Conservation (phyloP, 2,888 invertebrate genomes). For the Entomobrya proxima region DNA sequence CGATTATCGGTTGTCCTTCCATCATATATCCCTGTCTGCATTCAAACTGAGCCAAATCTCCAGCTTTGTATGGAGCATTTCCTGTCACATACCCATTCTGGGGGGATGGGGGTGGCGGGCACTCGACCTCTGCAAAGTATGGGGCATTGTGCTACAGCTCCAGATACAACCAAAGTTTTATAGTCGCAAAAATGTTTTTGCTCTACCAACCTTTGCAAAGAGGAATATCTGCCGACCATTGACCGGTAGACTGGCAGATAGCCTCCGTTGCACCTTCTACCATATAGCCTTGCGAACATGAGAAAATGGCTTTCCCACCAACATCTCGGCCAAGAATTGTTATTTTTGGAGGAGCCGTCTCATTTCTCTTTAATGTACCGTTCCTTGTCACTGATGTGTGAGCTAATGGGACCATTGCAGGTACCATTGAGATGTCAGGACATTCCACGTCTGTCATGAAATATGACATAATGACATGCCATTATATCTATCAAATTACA, state of each 20-base stretch:
- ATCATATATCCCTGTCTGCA: conserved; percentile 92
- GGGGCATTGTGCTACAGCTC: conserved; percentile 24
- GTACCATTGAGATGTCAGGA: conserved; percentile 73
- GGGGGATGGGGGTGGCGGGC: conserved; percentile 85
- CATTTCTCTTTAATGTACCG: conserved; percentile 78
- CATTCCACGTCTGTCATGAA: conserved; percentile 74
- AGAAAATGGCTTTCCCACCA: conserved; percentile 88
- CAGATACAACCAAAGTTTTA: not conserved
- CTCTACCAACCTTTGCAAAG: conserved; percentile 83
- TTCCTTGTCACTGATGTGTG: conserved; percentile 63
- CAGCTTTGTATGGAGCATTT: conserved; percentile 87
- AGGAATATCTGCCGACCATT: conserved; percentile 88
- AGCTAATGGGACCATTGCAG: conserved; percentile 71
- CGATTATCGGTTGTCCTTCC: conserved; percentile 91
- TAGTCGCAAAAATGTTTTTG: not conserved
- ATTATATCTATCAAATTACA: too few species aligned
- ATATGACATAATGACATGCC: too few species aligned
- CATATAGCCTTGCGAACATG: conserved; percentile 87
- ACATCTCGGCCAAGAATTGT: conserved; percentile 87
- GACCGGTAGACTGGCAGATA: conserved; percentile 79
- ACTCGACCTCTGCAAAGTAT: conserved; percentile 84
- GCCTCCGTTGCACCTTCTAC: conserved; percentile 82
- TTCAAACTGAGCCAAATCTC: conserved; percentile 91
- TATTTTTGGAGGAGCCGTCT: conserved; percentile 77
- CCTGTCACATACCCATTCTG: conserved; percentile 88